Conservation (phyloP, 2,888 invertebrate genomes). For the Agrotis ipsilon region DNA sequence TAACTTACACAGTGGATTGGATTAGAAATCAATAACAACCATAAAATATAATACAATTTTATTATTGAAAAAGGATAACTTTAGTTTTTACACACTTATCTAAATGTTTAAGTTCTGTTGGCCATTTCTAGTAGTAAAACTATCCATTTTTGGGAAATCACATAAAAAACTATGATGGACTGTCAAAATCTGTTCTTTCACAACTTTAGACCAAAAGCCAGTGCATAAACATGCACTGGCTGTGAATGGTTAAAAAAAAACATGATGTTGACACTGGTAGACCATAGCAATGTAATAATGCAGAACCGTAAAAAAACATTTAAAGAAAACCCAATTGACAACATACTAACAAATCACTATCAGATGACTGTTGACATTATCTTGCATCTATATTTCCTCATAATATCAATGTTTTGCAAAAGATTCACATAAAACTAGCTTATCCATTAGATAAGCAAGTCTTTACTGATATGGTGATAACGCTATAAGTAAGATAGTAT, state of each 20-base stretch:
- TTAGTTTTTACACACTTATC: not conserved
- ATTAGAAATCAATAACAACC: not conserved
- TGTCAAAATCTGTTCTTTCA: not conserved
- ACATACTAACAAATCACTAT: slow-evolving; percentile 10
- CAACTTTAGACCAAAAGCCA: not conserved
- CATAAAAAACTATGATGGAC: not conserved
- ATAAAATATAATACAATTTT: not conserved
- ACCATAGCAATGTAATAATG: too few relatives aligned
- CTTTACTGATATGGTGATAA: slow-evolving; percentile 20
- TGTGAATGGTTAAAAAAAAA: too few relatives aligned
- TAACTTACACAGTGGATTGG: not conserved
- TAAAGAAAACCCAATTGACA: too few relatives aligned
- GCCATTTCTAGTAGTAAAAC: not conserved
- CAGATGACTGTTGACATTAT: slow-evolving; percentile 25
- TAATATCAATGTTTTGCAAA: slow-evolving; percentile 28
- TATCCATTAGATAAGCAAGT: slow-evolving; percentile 32
- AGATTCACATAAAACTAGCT: slow-evolving; percentile 14
- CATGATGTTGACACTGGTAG: too few relatives aligned
- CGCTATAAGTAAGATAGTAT: slow-evolving; percentile 6
- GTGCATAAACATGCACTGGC: too few relatives aligned
- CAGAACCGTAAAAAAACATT: too few relatives aligned
- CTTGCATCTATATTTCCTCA: slow-evolving; percentile 17
- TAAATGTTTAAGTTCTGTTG: not conserved
- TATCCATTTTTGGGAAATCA: not conserved
- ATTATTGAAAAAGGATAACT: not conserved